A percentile compares a stretch with the other conserved stretches of the same genome.
Evolutionary conservation across 2,113 vertebrate species (phyloP).

Genomic region (Rhodinocichla rosea): DNA sequence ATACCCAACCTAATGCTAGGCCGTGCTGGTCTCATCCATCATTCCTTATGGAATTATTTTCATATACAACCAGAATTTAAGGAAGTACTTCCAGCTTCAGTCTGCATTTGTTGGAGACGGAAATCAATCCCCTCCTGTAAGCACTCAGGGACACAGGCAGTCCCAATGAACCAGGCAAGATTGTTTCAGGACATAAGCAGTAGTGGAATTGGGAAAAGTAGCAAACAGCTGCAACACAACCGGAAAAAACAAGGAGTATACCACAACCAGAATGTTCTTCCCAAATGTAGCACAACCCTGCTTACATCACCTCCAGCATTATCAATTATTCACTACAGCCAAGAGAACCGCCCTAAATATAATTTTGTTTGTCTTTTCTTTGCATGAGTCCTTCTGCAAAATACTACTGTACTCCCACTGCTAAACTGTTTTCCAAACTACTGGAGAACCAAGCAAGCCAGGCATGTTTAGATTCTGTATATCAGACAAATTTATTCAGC

Average conservation of each 20-base stretch:
- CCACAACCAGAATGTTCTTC: constrained; percentile 32
- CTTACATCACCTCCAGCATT: constrained; percentile 26
- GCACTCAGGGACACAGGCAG: background rate
- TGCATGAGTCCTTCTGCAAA: background rate
- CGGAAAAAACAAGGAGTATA: constrained; percentile 21
- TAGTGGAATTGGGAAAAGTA: background rate
- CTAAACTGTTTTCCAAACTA: background rate
- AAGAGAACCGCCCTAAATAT: background rate
- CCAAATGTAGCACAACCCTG: constrained; percentile 24
- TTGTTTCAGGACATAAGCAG: background rate
- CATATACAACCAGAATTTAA: background rate
- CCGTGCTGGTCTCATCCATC: background rate
- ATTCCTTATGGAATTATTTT: background rate
- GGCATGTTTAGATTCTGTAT: background rate
- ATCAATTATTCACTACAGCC: constrained; percentile 38
- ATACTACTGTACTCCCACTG: background rate
- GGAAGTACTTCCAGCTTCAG: background rate
- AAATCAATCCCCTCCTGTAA: background rate
- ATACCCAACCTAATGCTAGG: rapidly evolving
- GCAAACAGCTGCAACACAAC: constrained; percentile 6
- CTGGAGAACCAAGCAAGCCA: background rate
- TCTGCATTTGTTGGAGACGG: background rate
- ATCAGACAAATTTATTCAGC: background rate
- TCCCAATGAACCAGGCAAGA: background rate
- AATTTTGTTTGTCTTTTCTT: background rate